Base-by-base conservation (phyloP, 23 tunicate genomes). In the Styela plicata region DNA sequence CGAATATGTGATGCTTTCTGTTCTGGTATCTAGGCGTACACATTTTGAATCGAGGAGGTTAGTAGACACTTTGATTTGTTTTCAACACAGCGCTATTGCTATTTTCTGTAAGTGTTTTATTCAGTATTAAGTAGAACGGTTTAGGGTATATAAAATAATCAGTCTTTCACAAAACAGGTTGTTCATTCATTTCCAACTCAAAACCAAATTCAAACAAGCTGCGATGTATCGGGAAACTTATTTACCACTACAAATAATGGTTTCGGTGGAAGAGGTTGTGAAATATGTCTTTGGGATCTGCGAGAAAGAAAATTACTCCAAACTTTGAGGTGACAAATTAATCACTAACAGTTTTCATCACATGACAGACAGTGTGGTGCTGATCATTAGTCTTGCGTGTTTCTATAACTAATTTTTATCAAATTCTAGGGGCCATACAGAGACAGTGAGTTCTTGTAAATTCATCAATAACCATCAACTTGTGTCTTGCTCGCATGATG, bases 401-500 rank as follows among this genome's bases (percentile, higher is more conserved):
- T n/a, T n/a, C n/a, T n/a, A n/a, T n/a, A n/a, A n/a, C n/a, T n/a
- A n/a, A n/a, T n/a, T n/a, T n/a, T n/a, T n/a, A n/a, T n/a, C n/a
- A n/a, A n/a, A n/a, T 44, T 44, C 13, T 75, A 88, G 88, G 61
- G 89, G 89, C 3, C 96, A 90, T 73, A 52, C 74, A 5, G 86
- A 85, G 52, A 85, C 80, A 18, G 96, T 90, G 24, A 69, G 78
- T 2, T 73, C 80, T 32, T 90, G 96, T 69, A 77, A 34, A 24
- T 90, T 90, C 68, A 31, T 77, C 69, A 29, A 35, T 19, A 37
- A 69, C 29, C 19, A 52, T 37, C 26, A 33, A 23, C 74, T 90
- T 69, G 86, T 74, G 31, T 81, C 96, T 61, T 85, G 86, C 33
- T 90, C 89, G 31, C 77, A 90, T 44, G 96, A 90, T 81, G 89